Base-by-base conservation (phyloP, 2,113 vertebrate species). In the Clarias batrachus region DNA sequence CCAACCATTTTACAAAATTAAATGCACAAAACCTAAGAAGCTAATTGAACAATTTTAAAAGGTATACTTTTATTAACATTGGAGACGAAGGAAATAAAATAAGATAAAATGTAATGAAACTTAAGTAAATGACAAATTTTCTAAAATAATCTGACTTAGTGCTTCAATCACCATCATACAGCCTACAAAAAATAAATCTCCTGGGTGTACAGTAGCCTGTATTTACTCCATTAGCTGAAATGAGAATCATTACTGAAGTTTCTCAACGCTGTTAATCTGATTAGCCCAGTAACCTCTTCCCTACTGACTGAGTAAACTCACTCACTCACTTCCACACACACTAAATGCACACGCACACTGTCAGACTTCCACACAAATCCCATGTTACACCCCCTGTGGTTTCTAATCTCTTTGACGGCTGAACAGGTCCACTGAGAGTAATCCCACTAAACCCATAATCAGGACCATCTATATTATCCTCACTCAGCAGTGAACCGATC, bases 271-370 rank as follows among this genome's bases (percentile, higher is more conserved):
- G 88, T 74, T 89, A 84, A 88, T 88, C 81, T 63, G 68, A 88
- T 90, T 86, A 90, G 70, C 78, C 68, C 37, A 56, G 4, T 88
- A 71, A 88, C 87, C 85, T 88, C 85, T 86, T 71, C 85, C 77
- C 85, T 83, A 90, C 74, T 86, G 82, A 86, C 81, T n/a, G 23
- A 54, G 33, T 56, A 57, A 57, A 76, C 81, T 41, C 81, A 79
- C 60, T 63, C 21, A 21, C 17, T 19, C 60, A 2, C 82, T 4
- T 16, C 68, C 60, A 78, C 71, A 59, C 84, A 30, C 80, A 30
- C 65, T n/a, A 79, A 52, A 30, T 3, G 77, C 41, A 37, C 52
- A 79, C 62, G 52, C 80, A 33, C 80, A 41, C 81, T 62, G 62
- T 63, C 74, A 80, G 63, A 37, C 27, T 52, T 57, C 33, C 85